Evolutionary conservation across 2,888 invertebrate genomes (phyloP).

Genomic region (Kryphioiulus occultus): DNA sequence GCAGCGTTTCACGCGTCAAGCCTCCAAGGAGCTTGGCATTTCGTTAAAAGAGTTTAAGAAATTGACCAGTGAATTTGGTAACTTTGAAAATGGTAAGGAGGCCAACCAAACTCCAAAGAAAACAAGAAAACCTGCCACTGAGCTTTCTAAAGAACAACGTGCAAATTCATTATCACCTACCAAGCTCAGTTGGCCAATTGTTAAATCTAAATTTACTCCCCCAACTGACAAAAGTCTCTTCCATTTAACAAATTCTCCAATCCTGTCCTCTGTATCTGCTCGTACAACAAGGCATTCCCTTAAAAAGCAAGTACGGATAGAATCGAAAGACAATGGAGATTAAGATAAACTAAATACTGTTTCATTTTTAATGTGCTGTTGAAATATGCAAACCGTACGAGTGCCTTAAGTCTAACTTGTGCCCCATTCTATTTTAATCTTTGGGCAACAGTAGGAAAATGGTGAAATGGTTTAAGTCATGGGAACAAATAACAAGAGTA

Average conservation of each 20-base stretch:
- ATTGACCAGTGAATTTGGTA: neutral
- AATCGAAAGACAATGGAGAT: neutral
- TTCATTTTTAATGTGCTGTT: neutral
- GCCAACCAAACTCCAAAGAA: neutral
- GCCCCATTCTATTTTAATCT: neutral
- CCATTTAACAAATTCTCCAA: constrained; percentile 43
- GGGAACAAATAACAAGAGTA: neutral
- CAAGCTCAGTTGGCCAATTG: neutral
- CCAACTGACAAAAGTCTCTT: constrained; percentile 21
- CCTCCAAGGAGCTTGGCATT: constrained; percentile 44
- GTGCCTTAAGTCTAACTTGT: neutral
- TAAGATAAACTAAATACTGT: neutral
- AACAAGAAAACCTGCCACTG: neutral
- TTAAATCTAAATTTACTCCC: constrained; percentile 3
- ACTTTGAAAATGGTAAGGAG: neutral
- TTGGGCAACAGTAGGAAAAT: neutral
- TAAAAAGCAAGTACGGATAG: neutral
- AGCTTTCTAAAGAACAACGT: neutral
- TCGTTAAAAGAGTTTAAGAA: constrained; percentile 8
- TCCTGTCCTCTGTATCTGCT: neutral
- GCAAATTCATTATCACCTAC: neutral
- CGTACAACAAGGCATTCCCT: constrained; percentile 17
- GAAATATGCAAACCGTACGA: neutral
- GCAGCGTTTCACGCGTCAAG: constrained; percentile 36
- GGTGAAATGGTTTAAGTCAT: neutral